Conservation (phyloP, 2,888 invertebrate species). For the Cantharis nigra region DNA sequence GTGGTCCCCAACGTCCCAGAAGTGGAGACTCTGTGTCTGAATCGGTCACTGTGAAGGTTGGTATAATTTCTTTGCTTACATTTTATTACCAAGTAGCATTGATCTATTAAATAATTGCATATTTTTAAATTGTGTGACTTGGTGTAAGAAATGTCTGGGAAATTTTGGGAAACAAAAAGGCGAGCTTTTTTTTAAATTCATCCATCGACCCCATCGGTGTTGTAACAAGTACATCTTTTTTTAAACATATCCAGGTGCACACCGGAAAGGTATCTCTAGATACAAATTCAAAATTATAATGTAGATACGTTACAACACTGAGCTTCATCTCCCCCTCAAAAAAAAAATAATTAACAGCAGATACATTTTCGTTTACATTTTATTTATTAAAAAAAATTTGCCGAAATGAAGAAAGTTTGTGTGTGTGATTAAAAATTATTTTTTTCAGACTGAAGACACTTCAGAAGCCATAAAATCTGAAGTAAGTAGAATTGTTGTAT, state of each 20-base stretch:
- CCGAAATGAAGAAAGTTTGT: neutral
- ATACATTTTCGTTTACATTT: neutral
- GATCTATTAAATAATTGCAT: neutral
- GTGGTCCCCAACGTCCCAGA: slow-evolving; percentile 51
- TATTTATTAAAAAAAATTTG: neutral
- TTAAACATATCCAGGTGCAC: too few species aligned
- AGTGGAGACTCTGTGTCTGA: slow-evolving; percentile 54
- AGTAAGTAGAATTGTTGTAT: slow-evolving; percentile 45
- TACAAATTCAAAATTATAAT: too few species aligned
- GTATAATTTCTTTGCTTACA: neutral
- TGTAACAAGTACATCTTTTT: neutral
- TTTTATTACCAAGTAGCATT: neutral
- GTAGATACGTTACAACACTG: neutral
- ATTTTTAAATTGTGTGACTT: neutral
- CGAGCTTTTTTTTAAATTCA: neutral
- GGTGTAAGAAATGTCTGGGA: neutral
- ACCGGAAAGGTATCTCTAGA: too few species aligned
- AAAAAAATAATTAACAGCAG: neutral
- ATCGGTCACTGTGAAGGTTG: slow-evolving; percentile 48
- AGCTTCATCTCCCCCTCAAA: neutral
- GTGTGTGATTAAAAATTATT: neutral
- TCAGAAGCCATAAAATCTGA: slow-evolving; percentile 52
- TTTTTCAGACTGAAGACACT: slow-evolving; percentile 52
- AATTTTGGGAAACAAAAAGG: neutral
- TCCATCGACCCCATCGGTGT: neutral